Base-by-base conservation (phyloP, 2,113 vertebrate species). In the Phrynocephalus versicolor region DNA sequence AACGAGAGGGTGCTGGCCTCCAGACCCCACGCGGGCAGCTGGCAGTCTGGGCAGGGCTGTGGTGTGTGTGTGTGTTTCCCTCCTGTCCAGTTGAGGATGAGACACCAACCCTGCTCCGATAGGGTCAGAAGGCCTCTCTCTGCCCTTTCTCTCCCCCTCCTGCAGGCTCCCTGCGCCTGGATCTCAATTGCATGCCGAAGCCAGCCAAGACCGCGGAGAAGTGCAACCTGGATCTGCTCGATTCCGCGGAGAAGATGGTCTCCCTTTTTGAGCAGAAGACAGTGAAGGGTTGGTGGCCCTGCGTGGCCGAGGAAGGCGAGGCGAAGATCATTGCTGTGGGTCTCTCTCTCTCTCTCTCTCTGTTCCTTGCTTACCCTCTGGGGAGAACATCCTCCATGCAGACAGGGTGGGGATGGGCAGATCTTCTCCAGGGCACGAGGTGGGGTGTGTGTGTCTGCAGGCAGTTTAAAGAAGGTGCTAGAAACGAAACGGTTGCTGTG, bases 211-310 rank as follows among this genome's bases (percentile, higher is more conserved):
- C 97, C 0, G 93, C 97, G 0, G 97, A 98, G 89, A 99, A 98
- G 70, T 99, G 99, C 60, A 93, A 90, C 62, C 86, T 99, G 87
- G 96, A 97, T 55, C 93, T 97, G 0, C 87, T 98, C 58, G 94
- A 97, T 0, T 96, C 96, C 79, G 72, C 81, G 0, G 94, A 96
- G 2, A 89, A 27, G 9, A 95, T 95, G 7, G 98, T 98, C 87
- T 99, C 99, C 0, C 97, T 99, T 73, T 99, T 99, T 0, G 97
- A 99, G 87, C 98, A 99, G 97, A 99, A 97, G 92, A 97, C 97
- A 0, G 97, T 99, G 41, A 98, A 96, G 89, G 99, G 99, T 3
- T 99, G 99, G 99, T 99, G 99, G 99, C 99, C 99, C 1, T 99
- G 99, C 1, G 71, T 92, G 45, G 96, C 96, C 0, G 92, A 97